Conservation (phyloP, 2,113 vertebrate species). For the Scortum barcoo region DNA sequence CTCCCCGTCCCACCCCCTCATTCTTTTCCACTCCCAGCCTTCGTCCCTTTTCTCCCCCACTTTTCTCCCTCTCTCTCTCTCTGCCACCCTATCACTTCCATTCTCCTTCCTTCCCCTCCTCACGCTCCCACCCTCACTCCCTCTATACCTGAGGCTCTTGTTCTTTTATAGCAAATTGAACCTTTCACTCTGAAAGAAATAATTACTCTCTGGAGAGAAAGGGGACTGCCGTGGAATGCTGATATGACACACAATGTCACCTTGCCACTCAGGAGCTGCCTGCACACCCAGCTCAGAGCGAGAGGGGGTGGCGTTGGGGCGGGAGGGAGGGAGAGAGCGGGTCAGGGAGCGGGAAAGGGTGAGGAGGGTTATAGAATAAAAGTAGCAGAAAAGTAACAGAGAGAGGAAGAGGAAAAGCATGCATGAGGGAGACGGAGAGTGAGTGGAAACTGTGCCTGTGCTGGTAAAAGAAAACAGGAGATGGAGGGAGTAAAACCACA, state of each 20-base stretch:
- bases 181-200: conserved; percentile 92
- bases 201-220: conserved; percentile 91
- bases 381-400: conserved; percentile 61
- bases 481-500: conserved; percentile 48
- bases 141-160: conserved; percentile 84
- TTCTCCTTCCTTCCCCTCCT: conserved; percentile 65
- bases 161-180: conserved; percentile 92
- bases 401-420: conserved; percentile 39
- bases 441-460: conserved; percentile 27
- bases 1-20: conserved; percentile 53
- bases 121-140: conserved; percentile 66
- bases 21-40: conserved; percentile 59
- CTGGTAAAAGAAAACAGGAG: conserved; percentile 55
- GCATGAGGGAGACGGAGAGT: conserved; percentile 30
- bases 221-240: conserved; percentile 88
- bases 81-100: conserved; percentile 74
- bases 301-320: neutral
- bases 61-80: conserved; percentile 28
- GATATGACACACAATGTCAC: conserved; percentile 94
- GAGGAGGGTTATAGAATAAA: conserved; percentile 63
- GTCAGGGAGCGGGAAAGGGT: conserved; percentile 67
- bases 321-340: conserved; percentile 40
- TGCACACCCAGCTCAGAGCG: conserved; percentile 73
- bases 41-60: conserved; percentile 54
- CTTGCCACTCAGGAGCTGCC: conserved; percentile 87